Conservation (phyloP, 2,888 invertebrate species). For the Sceliomorpha sp. region DNA sequence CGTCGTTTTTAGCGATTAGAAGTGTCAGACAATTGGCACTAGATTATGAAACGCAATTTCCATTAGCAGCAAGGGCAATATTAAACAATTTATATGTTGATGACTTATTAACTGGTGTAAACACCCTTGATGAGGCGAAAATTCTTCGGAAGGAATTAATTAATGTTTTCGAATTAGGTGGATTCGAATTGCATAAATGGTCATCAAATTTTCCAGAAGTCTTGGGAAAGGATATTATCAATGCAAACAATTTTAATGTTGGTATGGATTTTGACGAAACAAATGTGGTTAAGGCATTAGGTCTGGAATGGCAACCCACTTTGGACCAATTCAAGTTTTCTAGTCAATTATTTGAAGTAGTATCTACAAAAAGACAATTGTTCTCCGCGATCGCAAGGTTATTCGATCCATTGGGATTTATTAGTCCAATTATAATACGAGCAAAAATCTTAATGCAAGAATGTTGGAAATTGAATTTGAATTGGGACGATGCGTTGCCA, state of each 20-base stretch:
- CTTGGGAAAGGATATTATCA: background rate
- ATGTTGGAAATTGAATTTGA: constrained; percentile 17
- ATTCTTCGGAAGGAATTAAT: constrained; percentile 3
- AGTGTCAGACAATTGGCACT: constrained; percentile 7
- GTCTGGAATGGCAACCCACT: constrained; percentile 15
- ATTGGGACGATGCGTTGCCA: constrained; percentile 30
- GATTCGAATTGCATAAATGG: constrained; percentile 11
- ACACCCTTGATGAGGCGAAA: background rate
- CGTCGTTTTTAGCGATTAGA: constrained; percentile 4
- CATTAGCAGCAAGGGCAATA: constrained; percentile 1
- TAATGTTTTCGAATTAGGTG: too few relatives aligned
- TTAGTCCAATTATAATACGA: constrained; percentile 22
- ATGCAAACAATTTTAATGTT: background rate
- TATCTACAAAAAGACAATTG: constrained; percentile 23
- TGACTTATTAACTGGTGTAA: constrained; percentile 8
- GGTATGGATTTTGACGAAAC: background rate
- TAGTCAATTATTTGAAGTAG: background rate
- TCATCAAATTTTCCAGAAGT: constrained; percentile 1
- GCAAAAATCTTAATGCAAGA: constrained; percentile 43
- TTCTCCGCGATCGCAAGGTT: constrained; percentile 22
- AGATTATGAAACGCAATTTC: constrained; percentile 1
- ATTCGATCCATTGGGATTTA: constrained; percentile 38
- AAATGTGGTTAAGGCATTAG: background rate
- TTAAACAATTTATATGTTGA: constrained; percentile 5
- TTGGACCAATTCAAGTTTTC: constrained; percentile 23